Base-by-base conservation (phyloP, 2,888 invertebrate species). In the Cantharis flavilabris region DNA sequence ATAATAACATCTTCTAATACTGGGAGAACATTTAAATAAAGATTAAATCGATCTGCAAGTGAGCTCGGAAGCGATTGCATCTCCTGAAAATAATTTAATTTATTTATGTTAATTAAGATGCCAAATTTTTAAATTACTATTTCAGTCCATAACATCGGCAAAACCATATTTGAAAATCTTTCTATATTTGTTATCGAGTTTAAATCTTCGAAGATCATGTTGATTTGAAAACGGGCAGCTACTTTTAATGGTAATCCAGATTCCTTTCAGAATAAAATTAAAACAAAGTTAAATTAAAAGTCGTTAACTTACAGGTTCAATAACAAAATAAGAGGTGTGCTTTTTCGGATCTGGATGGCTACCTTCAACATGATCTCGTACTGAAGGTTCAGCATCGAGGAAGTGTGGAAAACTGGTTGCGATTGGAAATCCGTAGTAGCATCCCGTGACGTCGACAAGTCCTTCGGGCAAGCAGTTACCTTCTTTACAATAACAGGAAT, bases 371-470 rank as follows among this genome's bases (percentile, higher is more conserved):
- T 92, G 92, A 71, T 91, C 90, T 78, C 91, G 88, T 1, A 96
- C 88, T 0, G 90, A 86, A 0, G 92, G 91, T 80, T 95, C 95
- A 0, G 93, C 92, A 79, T 94, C 91, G 86, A 94, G 93, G 87
- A 96, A 97, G 86, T 97, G 97, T 0, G 97, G 97, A 87, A 94
- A 96, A 63, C 97, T 96, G 7, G 97, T 89, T 0, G 96, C 95
- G 67, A 97, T 96, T 0, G 97, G 97, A 86, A 97, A 97, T 0
- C 97, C 96, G 84, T 96, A 97, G 88, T 97, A 97, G 84, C 97
- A 97, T 72, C 94, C 94, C 0, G 94, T 92, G 62, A 97, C 96
- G 85, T 97, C 97, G 26, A 96, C 90, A 3, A 97, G 87, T 7
- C 97, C 97, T 49, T 90, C 88, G 3, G 93, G 93, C 14, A 96